Conservation (phyloP, 2,113 vertebrate species). For the Nematolebias whitei region DNA sequence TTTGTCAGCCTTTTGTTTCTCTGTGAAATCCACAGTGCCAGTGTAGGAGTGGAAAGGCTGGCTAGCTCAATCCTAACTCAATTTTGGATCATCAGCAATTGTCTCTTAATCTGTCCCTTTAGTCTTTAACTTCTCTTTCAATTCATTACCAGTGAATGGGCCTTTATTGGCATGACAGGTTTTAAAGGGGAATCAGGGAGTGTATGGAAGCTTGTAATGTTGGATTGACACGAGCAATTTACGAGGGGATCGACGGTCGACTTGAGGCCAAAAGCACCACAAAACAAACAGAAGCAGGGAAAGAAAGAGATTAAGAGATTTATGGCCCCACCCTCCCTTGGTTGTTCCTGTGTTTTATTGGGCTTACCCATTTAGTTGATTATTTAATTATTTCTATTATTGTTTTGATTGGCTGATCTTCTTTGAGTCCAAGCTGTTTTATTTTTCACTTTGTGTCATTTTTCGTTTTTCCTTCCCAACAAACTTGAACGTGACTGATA, state of each 20-base stretch:
- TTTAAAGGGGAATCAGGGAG: constrained; percentile 68
- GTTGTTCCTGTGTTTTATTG: constrained; percentile 46
- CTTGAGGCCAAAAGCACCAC: constrained; percentile 54
- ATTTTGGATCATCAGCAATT: constrained; percentile 68
- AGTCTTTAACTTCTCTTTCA: constrained; percentile 62
- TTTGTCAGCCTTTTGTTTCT: constrained; percentile 16
- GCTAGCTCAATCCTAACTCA: constrained; percentile 65
- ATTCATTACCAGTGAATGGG: constrained; percentile 74
- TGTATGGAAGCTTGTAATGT: constrained; percentile 59
- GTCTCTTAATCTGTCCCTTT: constrained; percentile 72
- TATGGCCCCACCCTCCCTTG: constrained; percentile 14
- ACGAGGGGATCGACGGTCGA: constrained; percentile 54
- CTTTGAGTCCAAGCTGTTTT: constrained; percentile 10
- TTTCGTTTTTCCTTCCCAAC: neutral
- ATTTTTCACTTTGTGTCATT: neutral
- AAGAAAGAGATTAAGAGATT: constrained; percentile 69
- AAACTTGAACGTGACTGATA: constrained; percentile 10
- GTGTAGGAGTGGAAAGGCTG: constrained; percentile 8
- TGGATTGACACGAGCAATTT: constrained; percentile 62
- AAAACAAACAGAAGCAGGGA: constrained; percentile 60
- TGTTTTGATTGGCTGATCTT: constrained; percentile 36
- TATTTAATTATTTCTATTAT: constrained; percentile 14
- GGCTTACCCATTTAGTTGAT: neutral
- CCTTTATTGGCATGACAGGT: constrained; percentile 71
- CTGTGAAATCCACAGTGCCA: constrained; percentile 28